These are phyloP conservation scores for Chymomyza procnemis DNA, from an alignment of 2,888 invertebrate species.

Conservation along the genomic window DNA sequence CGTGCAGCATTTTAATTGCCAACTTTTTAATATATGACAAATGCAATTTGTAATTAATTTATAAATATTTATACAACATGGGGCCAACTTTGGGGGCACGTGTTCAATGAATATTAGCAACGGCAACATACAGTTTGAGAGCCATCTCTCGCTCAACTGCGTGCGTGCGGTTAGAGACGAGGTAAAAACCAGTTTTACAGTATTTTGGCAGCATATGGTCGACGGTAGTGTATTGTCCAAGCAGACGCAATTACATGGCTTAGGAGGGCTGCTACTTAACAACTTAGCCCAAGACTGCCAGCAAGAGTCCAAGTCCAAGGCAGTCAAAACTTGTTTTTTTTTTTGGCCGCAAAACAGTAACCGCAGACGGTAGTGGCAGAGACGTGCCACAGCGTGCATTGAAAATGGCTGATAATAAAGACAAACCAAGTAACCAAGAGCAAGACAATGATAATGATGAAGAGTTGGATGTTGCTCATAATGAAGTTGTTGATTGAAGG, in stretches of 20 bases:
- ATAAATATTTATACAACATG: slow-evolving; percentile 51
- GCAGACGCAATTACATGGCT: background rate
- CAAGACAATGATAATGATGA: background rate
- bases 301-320: background rate
- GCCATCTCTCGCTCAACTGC: slow-evolving; percentile 38
- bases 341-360: background rate
- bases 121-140: slow-evolving; percentile 18
- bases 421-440: slow-evolving; percentile 18
- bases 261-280: background rate
- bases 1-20: background rate
- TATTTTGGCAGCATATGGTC: slow-evolving; percentile 1
- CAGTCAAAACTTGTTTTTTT: background rate
- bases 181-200: slow-evolving; percentile 53
- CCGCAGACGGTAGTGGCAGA: background rate
- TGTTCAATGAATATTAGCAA: slow-evolving; percentile 21
- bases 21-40: slow-evolving; percentile 44
- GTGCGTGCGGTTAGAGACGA: background rate
- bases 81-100: slow-evolving; percentile 48
- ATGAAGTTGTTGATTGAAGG: slow-evolving; percentile 48
- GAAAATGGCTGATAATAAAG: slow-evolving; percentile 32
- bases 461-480: slow-evolving; percentile 13
- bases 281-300: background rate
- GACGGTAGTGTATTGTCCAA: background rate
- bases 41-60: slow-evolving; percentile 65
- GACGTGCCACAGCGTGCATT: background rate